Percentiles rank a stretch among this genome's conserved stretches.
Evolutionary conservation across 2,888 invertebrate genomes (phyloP).

Genomic region (Pheosia tremula): DNA sequence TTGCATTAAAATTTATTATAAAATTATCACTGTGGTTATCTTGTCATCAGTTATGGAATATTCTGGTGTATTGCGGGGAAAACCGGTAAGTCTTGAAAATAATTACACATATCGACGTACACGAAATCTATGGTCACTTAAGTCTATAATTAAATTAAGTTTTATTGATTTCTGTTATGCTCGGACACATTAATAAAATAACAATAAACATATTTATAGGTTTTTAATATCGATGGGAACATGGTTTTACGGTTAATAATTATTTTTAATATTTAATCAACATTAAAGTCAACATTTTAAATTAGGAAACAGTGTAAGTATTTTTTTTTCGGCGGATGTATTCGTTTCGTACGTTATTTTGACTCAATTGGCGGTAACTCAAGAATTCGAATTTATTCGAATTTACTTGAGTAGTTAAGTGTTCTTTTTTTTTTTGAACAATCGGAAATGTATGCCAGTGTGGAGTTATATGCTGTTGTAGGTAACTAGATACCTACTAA

Average conservation of each 20-base stretch:
- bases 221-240: slow-evolving; percentile 13
- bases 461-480: too few relatives aligned
- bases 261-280: background rate
- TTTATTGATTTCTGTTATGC: slow-evolving; percentile 25
- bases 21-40: slow-evolving; percentile 6
- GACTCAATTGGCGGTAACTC: too few relatives aligned
- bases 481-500: too few relatives aligned
- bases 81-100: slow-evolving; percentile 22
- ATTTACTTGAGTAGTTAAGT: too few relatives aligned
- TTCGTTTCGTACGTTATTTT: too few relatives aligned
- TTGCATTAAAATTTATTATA: slow-evolving; percentile 20
- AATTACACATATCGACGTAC: slow-evolving; percentile 17
- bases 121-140: slow-evolving; percentile 13
- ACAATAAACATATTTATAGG: slow-evolving; percentile 22
- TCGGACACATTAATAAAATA: slow-evolving; percentile 18
- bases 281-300: too few relatives aligned
- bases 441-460: too few relatives aligned
- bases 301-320: too few relatives aligned
- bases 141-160: slow-evolving; percentile 31
- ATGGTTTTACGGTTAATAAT: slow-evolving; percentile 1
- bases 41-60: slow-evolving; percentile 11
- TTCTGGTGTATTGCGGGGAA: slow-evolving; percentile 14
- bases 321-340: too few relatives aligned
- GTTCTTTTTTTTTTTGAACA: too few relatives aligned
- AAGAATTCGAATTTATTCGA: too few relatives aligned